Base-by-base conservation (phyloP, 2,797 vertebrate genomes). In the Smutsia temminckii region DNA sequence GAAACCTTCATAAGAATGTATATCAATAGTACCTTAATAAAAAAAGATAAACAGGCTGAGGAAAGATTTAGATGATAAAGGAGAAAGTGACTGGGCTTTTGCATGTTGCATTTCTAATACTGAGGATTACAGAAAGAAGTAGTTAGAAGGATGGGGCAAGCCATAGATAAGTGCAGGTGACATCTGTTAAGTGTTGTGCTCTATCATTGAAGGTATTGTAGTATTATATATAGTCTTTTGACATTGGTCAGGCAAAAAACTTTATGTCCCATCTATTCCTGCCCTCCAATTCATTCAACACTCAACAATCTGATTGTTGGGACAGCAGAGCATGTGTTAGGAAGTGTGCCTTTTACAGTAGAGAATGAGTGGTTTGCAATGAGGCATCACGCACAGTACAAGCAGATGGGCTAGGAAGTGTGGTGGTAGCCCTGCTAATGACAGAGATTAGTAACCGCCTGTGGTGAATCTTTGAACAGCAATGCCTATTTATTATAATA, bases 251-350 rank as follows among this genome's bases (percentile, higher is more conserved):
- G 17, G 23, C 9, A 80, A 79, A 85, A 46, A 49, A 42, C 14
- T 49, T 74, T 8, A 64, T 63, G 11, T 40, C 6, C 1, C 12
- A 46, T 59, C 14, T 29, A 25, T 51, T 92, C 32, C 59, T 46
- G 16, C 61, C n/a, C 84, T 78, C 25, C 6, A 63, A 10, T 59
- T 94, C n/a, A 88, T 78, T 93, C 57, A 74, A 34, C 61, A 92
- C 18, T 25, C 68, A 87, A 40, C 57, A 29, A 34, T 72, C 12
- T 32, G 61, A 34, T 71, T 78, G 13, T 27, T 55, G 66, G 14
- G 23, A 81, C n/a, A 75, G 17, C 64, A 89, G 17, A 83, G 13
- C 7, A 49, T 13, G 2, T 71, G 37, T 8, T 59, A 16, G 13
- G 3, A 37, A 55, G 14, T 6, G 2, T 59, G 5, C 5, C 40